A percentile compares a stretch with the other conserved stretches of the same genome.
Evolutionary conservation across 1,140 invertebrate species (phyloP).

Genomic region (Diorhabda carinulata): DNA sequence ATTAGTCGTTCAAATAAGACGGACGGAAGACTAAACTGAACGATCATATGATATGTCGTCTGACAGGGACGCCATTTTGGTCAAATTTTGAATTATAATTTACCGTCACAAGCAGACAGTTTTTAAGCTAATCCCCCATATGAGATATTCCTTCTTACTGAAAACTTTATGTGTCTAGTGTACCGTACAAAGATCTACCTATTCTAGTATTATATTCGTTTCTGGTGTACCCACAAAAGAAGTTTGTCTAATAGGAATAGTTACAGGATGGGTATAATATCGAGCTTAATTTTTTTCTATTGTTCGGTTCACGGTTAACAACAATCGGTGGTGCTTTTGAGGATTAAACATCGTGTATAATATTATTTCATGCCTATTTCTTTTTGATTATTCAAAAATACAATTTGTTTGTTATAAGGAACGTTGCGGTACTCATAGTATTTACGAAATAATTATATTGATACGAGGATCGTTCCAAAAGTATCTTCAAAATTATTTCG

Average conservation of each 20-base stretch:
- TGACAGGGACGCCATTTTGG: no score
- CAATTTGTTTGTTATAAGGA: no score
- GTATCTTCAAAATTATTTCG: no score
- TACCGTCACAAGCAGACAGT: no score
- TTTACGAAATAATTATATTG: no score
- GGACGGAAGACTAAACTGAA: no score
- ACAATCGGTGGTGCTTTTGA: constrained; percentile 21
- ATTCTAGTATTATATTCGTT: constrained; percentile 29
- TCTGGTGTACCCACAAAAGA: constrained; percentile 26
- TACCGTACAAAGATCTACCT: constrained; percentile 36
- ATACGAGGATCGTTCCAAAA: no score
- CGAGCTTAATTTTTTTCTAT: constrained; percentile 22
- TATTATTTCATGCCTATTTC: constrained; percentile 40
- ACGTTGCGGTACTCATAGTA: no score
- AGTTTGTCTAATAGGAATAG: constrained; percentile 21
- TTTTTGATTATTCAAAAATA: constrained; percentile 17
- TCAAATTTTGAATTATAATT: no score
- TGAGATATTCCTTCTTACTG: neutral
- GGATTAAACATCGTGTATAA: constrained; percentile 39
- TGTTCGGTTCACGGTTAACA: constrained; percentile 33
- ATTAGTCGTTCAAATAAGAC: no score
- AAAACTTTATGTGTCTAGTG: constrained; percentile 28
- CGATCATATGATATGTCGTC: no score
- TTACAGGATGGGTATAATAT: constrained; percentile 19
- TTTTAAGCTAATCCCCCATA: no score